Base-by-base conservation (phyloP, 2,113 vertebrate species). In the Hemibagrus wyckioides region DNA sequence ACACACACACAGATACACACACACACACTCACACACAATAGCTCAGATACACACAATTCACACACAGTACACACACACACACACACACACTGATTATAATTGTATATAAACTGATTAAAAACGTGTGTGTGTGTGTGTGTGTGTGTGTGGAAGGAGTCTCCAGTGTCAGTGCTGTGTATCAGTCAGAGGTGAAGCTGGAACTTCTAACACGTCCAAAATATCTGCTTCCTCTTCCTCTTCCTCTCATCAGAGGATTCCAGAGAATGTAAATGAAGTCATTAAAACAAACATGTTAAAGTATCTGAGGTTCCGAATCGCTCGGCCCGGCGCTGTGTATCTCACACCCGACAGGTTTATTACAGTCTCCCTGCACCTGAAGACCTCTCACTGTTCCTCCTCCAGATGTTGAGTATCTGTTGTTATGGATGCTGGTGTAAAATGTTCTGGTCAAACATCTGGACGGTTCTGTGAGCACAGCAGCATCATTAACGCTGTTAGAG, bases 371-470 rank as follows among this genome's bases (percentile, higher is more conserved):
- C n/a, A 59, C 52, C 39, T 48, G 33, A 41, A 76, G 36, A 23
- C 25, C 10, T 10, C 30, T 83, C 30, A 25, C 4, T 85, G 69
- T 79, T 79, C 28, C 19, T 52, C 48, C n/a, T 28, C 23, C 83
- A 44, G 69, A 85, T 63, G 56, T n/a, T 8, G 54, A 30, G 17
- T 48, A 41, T 41, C 25, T 28, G 69, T 44, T 23, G 30, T 79
- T 83, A 84, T 41, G 59, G n/a, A 41, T 5, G 13, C 39, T 56
- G 36, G 56, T 63, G 65, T 63, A 14, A 80, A 76, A 54, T 6
- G 54, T 71, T 71, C 52, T n/a, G 69, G 48, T 77, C 25, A 73
- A 73, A 81, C 84, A 88, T 88, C 80, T 89, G 82, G 82, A 80
- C 17, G 8, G 39, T 67, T 54, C 59, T 79, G 3, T 75, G 39